phyloP scores from a whole-genome alignment of 2,797 vertebrate species.

The Takifugu ocellatus region DNA sequence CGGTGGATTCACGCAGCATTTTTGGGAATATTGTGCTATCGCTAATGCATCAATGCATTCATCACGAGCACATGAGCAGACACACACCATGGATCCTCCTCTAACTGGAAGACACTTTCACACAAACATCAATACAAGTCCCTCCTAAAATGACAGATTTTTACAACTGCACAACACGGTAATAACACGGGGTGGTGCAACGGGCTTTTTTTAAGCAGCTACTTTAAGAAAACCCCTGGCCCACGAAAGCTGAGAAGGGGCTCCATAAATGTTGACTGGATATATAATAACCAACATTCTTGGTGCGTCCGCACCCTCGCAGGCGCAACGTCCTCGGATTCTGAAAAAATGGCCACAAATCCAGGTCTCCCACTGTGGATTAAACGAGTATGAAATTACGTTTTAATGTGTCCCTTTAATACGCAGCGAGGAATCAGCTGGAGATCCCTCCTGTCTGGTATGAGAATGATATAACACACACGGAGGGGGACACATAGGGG shows the following conservation, averaged over 20 bases:
- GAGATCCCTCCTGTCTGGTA: not conserved
- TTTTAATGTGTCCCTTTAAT: not conserved
- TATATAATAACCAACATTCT: conserved; percentile 53
- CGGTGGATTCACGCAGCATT: too few relatives aligned
- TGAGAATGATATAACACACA: not conserved
- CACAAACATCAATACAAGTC: conserved; percentile 2
- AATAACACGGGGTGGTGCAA: conserved; percentile 53
- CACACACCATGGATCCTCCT: not conserved
- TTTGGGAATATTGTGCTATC: too few relatives aligned
- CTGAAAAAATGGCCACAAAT: conserved; percentile 5
- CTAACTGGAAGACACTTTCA: conserved; percentile 8
- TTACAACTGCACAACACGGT: conserved; percentile 55
- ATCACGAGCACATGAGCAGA: too few relatives aligned
- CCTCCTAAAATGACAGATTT: conserved; percentile 53
- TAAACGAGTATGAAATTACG: not conserved
- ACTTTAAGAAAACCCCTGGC: conserved; percentile 60
- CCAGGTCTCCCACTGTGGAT: conserved; percentile 3
- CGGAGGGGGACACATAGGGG: not conserved
- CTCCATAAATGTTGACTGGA: conserved; percentile 63
- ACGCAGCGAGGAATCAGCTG: not conserved
- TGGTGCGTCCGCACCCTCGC: conserved; percentile 12
- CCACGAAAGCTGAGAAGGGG: conserved; percentile 56
- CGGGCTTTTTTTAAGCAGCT: conserved; percentile 57
- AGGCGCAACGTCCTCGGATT: not conserved
- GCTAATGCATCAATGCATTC: too few relatives aligned